Base-by-base conservation (phyloP, 2,113 vertebrate genomes). In the Rhinichthys klamathensis region DNA sequence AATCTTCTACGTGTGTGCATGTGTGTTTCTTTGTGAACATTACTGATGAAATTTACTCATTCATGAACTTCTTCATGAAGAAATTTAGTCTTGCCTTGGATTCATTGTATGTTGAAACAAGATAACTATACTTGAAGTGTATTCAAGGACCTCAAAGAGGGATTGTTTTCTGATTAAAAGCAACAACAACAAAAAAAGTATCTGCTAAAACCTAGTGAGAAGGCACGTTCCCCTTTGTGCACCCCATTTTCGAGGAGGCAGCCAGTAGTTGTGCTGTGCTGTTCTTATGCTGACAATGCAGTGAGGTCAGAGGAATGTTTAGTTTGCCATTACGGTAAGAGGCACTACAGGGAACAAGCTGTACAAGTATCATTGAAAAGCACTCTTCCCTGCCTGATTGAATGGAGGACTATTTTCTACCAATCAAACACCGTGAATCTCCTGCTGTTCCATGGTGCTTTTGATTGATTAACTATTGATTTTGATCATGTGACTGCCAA, bases 321-420 rank as follows among this genome's bases (percentile, higher is more conserved):
- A 75, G n/a, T 63, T 58, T 76, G 46, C 83, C 49, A 65, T 80
- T 80, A 65, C 25, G n/a, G 78, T 80, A 65, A 80, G 78, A 80
- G 60, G 60, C 32, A 6, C 60, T 63, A 3, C 58, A 5, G 58
- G 60, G 60, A 65, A 67, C 78, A 65, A 18, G n/a, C 78, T 80
- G 78, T 65, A 27, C 78, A 65, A 80, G 78, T 65, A 44, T 80
- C 78, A 80, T 77, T 67, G 41, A 67, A 67, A 84, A 60, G 30
- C 41, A 63, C 78, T 65, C 38, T 80, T 80, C 8, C 38, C 32
- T 63, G 78, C 58, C 35, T 80, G 38, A 65, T n/a, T 63, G 35
- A 61, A 65, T 10, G 32, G 11, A 41, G 3, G 77, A 46, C 58
- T 46, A 4, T 18, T 60, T 80, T 61, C 11, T 44, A 44, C 35